Evolutionary conservation across 2,888 invertebrate species (phyloP), one percentile per base, ranked within the genome.

Genomic region (Parthenolecanium corni): DNA sequence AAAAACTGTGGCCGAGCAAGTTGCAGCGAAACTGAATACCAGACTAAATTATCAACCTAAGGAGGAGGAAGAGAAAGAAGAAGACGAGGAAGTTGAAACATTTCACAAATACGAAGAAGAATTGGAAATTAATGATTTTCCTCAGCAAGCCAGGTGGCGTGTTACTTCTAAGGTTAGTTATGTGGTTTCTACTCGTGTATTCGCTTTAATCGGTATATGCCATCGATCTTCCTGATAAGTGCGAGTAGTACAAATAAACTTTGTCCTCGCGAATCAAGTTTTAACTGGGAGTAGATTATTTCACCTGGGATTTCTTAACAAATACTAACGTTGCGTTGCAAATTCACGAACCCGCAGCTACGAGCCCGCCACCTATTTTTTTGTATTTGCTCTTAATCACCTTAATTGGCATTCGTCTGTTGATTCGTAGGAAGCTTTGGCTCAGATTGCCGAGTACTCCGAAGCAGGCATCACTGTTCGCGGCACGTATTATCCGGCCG

Each of bases 41-140:
- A 89, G 93, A 68, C 78, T 99, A 52, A 98, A 98, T 75, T 99
- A 99, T 74, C 89, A 93, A 72, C 96, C 96, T 2, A 86, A 90
- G 65, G 89, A 91, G 71, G 92, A 90, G 67, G 83, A 84, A 68
- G 73, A 76, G 56, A 77, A 83, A 0, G 80, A 82, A 56, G 86
- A 87, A 58, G 83, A 82, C 67, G 81, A 82, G 70, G 82, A 80
- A 69, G 80, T 79, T 38, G 72, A 73, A 66, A 82, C 82, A 16
- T 89, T 90, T 78, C 80, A 86, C 66, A 92, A 95, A 71, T 99
- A 94, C 74, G 98, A 99, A 75, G 97, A 97, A 69, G 98, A 99
- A 73, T 78, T 99, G 68, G 98, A 98, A 77, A 99, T 99, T 72
- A 99, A 99, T 73, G 98, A 99, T 75, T 99, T 99, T 77, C 98